Conservation (phyloP, 2,797 vertebrate species). For the Loriculus beryllinus region DNA sequence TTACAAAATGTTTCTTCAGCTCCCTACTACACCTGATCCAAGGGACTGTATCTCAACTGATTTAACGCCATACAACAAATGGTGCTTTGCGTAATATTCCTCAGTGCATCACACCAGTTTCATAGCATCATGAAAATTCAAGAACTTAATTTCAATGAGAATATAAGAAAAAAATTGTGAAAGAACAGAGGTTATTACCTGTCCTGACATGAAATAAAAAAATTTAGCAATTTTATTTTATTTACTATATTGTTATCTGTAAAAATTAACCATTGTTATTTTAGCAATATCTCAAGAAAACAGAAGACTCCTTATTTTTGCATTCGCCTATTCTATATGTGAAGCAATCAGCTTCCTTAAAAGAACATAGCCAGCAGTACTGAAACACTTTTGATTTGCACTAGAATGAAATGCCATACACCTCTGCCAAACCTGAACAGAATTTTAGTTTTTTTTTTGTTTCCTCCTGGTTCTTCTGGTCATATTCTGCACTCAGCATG, state of each 20-base stretch:
- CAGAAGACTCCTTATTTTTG: too few relatives aligned
- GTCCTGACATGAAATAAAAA: not conserved
- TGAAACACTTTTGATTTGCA: not conserved
- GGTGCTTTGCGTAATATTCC: not conserved
- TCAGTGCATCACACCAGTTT: not conserved
- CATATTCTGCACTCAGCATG: not conserved
- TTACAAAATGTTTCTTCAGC: not conserved
- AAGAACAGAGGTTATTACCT: not conserved
- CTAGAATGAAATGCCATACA: not conserved
- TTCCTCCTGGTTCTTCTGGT: not conserved
- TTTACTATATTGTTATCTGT: not conserved
- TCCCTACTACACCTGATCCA: not conserved
- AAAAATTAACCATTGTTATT: not conserved
- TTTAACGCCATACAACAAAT: not conserved
- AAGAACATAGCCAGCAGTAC: not conserved
- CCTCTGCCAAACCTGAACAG: not conserved
- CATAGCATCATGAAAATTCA: not conserved
- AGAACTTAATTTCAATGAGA: not conserved
- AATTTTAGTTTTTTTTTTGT: too few relatives aligned
- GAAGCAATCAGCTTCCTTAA: not conserved
- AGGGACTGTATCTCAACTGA: not conserved
- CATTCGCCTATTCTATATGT: not conserved
- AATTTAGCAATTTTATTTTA: rapidly evolving
- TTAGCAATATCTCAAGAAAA: not conserved
- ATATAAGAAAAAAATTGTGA: not conserved